Base-by-base conservation (phyloP, 2,888 invertebrate genomes). In the Zaprionus obscuricornis region DNA sequence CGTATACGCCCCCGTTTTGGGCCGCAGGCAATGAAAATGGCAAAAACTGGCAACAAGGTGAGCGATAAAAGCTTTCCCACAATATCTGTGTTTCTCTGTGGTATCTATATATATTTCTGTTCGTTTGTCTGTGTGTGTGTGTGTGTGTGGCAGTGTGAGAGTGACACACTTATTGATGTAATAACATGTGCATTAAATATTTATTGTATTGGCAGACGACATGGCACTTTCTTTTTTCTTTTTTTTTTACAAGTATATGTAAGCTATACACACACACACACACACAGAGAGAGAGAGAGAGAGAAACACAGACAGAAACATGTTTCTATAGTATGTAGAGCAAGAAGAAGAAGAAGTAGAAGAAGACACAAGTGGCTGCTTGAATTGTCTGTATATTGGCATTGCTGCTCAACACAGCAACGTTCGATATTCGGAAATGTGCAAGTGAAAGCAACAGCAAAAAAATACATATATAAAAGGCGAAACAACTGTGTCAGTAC, bases 171-270 rank as follows among this genome's bases (percentile, higher is more conserved):
- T 78, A 78, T 78, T 78, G 78, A 78, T 78, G 78, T 78, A 78
- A 78, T 78, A 78, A 78, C 78, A 78, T 85, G 83, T 85, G 85
- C 83, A 78, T 78, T 78, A 78, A 78, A 78, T 78, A 78, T 78
- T 78, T 78, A 83, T 78, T 78, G 85, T 78, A 78, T 78, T 85
- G 77, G 85, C 78, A 77, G 77, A 76, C 84, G 84, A 76, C 84
- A 84, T 76, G 77, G 81, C 84, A 76, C 81, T 75, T 75, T 75
- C 78, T 50, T 74, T 65, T 40, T 54, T 37, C 46, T 33, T 50
- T 42, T 36, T 52, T 63, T 60, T 22, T 36, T 33, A 3, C 34
- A 10, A n/a, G 1, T 60, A 31, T 40, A n/a, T 29, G 7, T 37
- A 1, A n/a, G n/a, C n/a, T n/a, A n/a, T n/a, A n/a, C n/a, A n/a